Percentiles rank a stretch among this genome's conserved stretches.
Evolutionary conservation across 2,797 vertebrate genomes (phyloP).

Genomic region (Glyptemys insculpta): DNA sequence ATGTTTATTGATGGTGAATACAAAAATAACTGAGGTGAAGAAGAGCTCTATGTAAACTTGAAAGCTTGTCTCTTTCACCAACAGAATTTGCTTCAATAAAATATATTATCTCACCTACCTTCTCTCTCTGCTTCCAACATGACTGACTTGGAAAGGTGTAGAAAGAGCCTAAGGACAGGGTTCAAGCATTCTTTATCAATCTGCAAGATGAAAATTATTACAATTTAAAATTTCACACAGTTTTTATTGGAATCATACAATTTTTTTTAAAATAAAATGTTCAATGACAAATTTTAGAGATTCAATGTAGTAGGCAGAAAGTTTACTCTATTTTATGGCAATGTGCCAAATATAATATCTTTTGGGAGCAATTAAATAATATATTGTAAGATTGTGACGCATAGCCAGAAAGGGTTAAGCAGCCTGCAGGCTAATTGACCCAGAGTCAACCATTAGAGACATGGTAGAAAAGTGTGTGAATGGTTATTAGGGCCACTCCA

Average conservation of each 20-base stretch:
- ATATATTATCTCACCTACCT: no score
- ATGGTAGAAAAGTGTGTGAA: no score
- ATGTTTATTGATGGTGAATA: neutral
- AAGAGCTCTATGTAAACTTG: no score
- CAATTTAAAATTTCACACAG: conserved; percentile 26
- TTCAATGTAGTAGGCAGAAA: conserved; percentile 37
- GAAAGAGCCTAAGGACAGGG: conserved; percentile 20
- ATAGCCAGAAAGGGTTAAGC: no score
- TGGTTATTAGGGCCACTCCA: no score
- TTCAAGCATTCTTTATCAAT: conserved; percentile 47
- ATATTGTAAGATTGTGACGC: neutral
- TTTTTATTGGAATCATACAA: conserved; percentile 59
- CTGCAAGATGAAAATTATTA: conserved; percentile 31
- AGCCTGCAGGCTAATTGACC: no score
- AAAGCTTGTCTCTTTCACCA: no score
- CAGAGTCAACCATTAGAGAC: no score
- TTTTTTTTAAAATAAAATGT: conserved; percentile 58
- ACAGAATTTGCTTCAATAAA: no score
- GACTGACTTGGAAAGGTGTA: neutral
- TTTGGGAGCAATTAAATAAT: conserved; percentile 7
- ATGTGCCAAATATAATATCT: conserved; percentile 22
- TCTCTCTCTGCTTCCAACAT: no score
- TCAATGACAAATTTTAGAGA: conserved; percentile 60
- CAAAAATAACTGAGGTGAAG: no score
- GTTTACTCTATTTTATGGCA: conserved; percentile 12